These are phyloP conservation scores for Sepioteuthis lessoniana DNA, from an alignment of 2,888 invertebrate species.

Conservation along the genomic window DNA sequence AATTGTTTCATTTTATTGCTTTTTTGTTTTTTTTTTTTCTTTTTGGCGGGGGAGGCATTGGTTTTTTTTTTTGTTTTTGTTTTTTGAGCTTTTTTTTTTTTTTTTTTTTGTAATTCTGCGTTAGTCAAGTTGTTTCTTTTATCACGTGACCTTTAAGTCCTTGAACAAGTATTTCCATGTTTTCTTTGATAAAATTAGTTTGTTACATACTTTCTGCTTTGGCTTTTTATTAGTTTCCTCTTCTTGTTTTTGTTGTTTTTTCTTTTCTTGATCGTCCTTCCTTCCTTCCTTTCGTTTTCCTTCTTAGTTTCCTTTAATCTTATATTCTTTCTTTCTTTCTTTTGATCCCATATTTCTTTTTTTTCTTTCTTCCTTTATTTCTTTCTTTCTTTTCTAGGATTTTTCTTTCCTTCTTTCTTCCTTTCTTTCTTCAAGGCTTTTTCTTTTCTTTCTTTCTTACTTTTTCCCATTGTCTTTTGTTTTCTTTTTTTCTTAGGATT, in stretches of 20 bases:
- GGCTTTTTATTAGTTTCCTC: neutral
- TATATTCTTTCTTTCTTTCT: no score
- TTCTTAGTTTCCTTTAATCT: no score
- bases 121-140: neutral
- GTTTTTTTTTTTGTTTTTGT: no score
- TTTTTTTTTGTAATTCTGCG: neutral
- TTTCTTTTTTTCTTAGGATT: neutral
- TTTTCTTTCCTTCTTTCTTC: neutral
- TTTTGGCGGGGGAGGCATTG: no score
- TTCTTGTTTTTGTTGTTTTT: neutral
- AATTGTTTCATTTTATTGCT: no score
- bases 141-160: neutral
- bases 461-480: neutral
- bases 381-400: neutral
- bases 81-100: no score
- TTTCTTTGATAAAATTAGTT: neutral
- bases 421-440: neutral
- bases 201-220: neutral
- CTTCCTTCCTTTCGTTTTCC: no score
- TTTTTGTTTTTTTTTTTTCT: neutral
- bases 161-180: neutral
- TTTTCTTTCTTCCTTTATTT: no score
- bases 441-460: neutral
- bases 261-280: neutral
- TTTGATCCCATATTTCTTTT: no score